A percentile compares a stretch with the other conserved stretches of the same genome.
phyloP scores from a whole-genome alignment of 53 echinoderm and acorn worm genomes.

The Hippasteria phrygiana region DNA sequence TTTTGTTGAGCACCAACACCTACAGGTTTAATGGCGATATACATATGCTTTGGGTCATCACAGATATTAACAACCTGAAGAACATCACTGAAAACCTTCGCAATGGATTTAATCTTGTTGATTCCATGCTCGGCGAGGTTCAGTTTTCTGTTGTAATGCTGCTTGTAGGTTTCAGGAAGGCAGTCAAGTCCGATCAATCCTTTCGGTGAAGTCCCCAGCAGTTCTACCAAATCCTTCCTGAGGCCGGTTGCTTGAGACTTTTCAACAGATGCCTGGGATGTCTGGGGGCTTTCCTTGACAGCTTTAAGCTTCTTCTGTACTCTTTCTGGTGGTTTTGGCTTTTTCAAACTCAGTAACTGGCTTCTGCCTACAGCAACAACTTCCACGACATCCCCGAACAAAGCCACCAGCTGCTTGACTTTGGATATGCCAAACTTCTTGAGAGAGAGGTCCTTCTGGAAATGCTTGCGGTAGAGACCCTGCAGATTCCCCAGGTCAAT shows the following conservation, averaged over 20 bases:
- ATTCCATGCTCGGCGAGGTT: neutral
- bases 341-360: slow-evolving; percentile 10
- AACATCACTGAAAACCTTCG: slow-evolving; percentile 22
- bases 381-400: slow-evolving; percentile 35
- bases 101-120: neutral
- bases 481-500: slow-evolving; percentile 16
- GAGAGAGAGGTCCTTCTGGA: slow-evolving; percentile 22
- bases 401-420: slow-evolving; percentile 20
- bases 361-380: neutral
- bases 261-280: neutral
- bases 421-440: slow-evolving; percentile 36
- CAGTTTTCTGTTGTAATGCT: slow-evolving; percentile 4
- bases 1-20: neutral
- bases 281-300: neutral
- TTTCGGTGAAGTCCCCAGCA: slow-evolving; percentile 6
- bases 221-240: slow-evolving; percentile 13
- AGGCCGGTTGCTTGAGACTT: neutral
- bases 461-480: neutral
- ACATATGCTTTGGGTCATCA: neutral
- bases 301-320: neutral
- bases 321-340: neutral
- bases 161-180: slow-evolving; percentile 1
- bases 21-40: neutral
- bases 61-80: slow-evolving; percentile 35
- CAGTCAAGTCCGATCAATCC: neutral